Base-by-base conservation (phyloP, 2,113 vertebrate species). In the Tachycineta bicolor region DNA sequence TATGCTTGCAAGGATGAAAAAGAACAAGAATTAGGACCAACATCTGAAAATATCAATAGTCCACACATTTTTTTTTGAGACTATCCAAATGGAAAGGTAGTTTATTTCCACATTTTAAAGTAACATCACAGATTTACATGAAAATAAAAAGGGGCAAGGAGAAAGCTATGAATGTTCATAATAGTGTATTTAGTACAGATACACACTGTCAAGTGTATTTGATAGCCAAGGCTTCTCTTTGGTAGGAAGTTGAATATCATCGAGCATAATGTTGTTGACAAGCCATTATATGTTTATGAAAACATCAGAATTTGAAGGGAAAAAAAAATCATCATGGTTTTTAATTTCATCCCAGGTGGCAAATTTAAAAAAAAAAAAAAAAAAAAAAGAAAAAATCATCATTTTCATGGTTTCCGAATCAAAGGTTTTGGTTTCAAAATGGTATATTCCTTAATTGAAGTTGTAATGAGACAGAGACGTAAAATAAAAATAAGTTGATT, bases 391-490 rank as follows among this genome's bases (percentile, higher is more conserved):
- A 2, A 19, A 52, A 18, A 19, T 29, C 1, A 52, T 9, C 7
- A 60, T 73, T 83, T 14, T 67, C 9, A 12, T 16, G 5, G 11
- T 33, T 94, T 78, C 26, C 21, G 77, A 77, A 78, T 46, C 31
- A 67, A 82, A 58, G 6, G 0, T 24, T 83, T 83, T 44, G 2
- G 28, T 63, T 92, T 77, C 33, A 67, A 74, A 78, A 70, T 41
- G 18, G 3, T 2, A 3, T 20, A 31, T 56, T 60, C 31, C 11
- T 68, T 29, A 68, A 79, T 2, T 44, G 16, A 75, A 47, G 5
- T 15, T 41, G 8, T 0, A 28, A 31, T 0, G 0, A 5, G 17
- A 29, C 14, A 14, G 37, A 43, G 26, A 43, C 28, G 7, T 34
- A 26, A 60, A 83, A 83, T 26, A 21, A 65, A 83, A 83, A n/a